Evolutionary conservation across 2,113 vertebrate species (phyloP), one percentile per base, ranked within the genome.

Genomic region (Pleuronectes platessa): DNA sequence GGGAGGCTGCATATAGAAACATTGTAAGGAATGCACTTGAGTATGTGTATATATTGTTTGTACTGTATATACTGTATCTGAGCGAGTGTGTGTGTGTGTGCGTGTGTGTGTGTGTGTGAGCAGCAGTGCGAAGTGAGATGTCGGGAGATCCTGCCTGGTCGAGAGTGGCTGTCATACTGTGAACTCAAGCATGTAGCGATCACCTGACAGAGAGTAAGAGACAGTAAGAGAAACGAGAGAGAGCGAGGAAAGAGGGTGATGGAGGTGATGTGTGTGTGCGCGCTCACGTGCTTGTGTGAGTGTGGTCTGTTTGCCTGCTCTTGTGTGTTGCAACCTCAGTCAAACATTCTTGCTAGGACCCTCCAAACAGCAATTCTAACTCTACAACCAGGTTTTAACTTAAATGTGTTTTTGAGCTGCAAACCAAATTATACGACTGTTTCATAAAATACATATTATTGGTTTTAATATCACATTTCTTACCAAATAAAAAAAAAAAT

Each of bases 81-180:
- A 37, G 61, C 70, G 53, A 63, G 81, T 6, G 20, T n/a, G 40
- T 61, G 47, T 51, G 56, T 26, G 23, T 26, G 81, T 6, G 21
- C 17, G 40, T 58, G 27, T 31, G 27, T 31, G 5, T 31, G 27
- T 31, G 27, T 31, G 27, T 5, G 4, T 5, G 77, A 3, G 71
- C 70, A 71, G 61, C 60, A 66, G 73, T 49, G 76, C 51, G 12
- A 77, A 23, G 66, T 79, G 60, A 71, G 79, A 62, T 71, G 78
- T 64, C 61, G 71, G 71, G 71, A 70, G 76, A 76, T 62, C 64
- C 76, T 71, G 71, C 69, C 70, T 20, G 14, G 76, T 23, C 70
- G 76, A 86, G 58, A 70, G 74, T 49, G 66, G 66, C 90, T 88
- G 81, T 88, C 86, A 86, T 78, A 76, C 69, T 81, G 86, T 90